Base-by-base conservation (phyloP, 2,797 vertebrate species). In the Bradypodion ventrale region DNA sequence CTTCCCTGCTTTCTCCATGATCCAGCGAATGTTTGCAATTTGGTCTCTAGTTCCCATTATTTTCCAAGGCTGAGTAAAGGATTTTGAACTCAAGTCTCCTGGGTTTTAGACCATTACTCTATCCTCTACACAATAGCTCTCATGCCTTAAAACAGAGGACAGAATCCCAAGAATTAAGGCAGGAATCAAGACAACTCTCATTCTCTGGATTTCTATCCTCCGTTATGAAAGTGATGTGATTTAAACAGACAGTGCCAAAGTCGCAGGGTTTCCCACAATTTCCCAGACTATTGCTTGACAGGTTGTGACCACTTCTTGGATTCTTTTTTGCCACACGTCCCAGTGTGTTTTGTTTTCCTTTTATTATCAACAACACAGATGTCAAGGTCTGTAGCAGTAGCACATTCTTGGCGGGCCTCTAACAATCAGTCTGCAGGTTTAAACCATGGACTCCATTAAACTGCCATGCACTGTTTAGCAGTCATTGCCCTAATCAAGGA, bases 211-310 rank as follows among this genome's bases (percentile, higher is more conserved):
- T 86, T 89, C 75, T 84, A 63, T 0, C 0, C 83, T 40, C n/a
- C 60, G 9, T 88, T 49, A 89, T 78, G 72, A 66, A 86, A 70
- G 70, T 15, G 40, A 82, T 29, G n/a, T 63, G 74, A 70, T 52
- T 87, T 75, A 78, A 83, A 83, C 85, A 90, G 74, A 60, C 83
- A 62, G 9, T 65, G 63, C 42, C 83, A 91, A 87, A 88, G 83
- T 88, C 49, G 0, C 79, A 12, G 2, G 83, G 77, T 85, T 90
- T 74, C 0, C 75, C 66, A 82, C 75, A 66, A 78, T 87, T 88
- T 78, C 68, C 81, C 82, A 83, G n/a, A 85, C 23, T 35, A 32
- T 13, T 52, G 78, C 63, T 19, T 0, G 0, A 42, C 69, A 84
- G 40, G 69, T 89, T 35, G 69, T 69, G 84, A 79, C 78, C 76